Evolutionary conservation across 2,113 vertebrate genomes (phyloP).

Genomic region (Pollimyrus isidori): DNA sequence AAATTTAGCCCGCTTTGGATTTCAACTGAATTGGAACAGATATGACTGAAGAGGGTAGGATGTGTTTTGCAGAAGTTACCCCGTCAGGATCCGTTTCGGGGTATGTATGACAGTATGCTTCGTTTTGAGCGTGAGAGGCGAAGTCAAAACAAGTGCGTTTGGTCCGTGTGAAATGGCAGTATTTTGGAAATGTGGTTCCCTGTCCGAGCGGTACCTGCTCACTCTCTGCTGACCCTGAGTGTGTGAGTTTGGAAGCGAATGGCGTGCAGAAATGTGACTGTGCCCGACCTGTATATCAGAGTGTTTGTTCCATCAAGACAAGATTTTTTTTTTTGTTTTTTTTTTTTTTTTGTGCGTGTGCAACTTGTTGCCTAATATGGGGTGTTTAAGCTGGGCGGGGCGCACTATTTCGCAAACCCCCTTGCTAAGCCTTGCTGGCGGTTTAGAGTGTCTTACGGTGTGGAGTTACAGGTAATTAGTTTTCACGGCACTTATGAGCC

Average conservation of each 20-base stretch:
- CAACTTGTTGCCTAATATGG: slow-evolving; percentile 65
- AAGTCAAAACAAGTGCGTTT: not conserved
- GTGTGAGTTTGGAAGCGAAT: not conserved
- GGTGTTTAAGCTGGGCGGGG: slow-evolving; percentile 51
- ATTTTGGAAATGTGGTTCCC: not conserved
- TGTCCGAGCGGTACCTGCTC: not conserved
- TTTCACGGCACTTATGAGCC: not conserved
- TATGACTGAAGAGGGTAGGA: not conserved
- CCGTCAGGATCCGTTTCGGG: not conserved
- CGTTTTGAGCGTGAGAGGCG: not conserved
- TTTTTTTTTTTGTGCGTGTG: slow-evolving; percentile 25
- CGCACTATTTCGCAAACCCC: slow-evolving; percentile 57
- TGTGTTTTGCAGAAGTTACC: not conserved
- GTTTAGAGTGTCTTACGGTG: slow-evolving; percentile 38
- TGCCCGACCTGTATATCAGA: not conserved
- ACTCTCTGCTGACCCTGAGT: too few species aligned
- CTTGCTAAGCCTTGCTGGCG: slow-evolving; percentile 56
- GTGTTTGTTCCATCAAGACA: slow-evolving; percentile 5
- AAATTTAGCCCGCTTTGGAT: not conserved
- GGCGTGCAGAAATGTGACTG: not conserved
- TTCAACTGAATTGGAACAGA: not conserved
- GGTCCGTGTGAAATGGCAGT: not conserved
- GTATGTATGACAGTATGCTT: not conserved
- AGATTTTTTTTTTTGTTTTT: slow-evolving; percentile 25
- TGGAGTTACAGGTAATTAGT: slow-evolving; percentile 41